phyloP scores from a whole-genome alignment of 2,888 invertebrate genomes.

The Endotricha flammealis region DNA sequence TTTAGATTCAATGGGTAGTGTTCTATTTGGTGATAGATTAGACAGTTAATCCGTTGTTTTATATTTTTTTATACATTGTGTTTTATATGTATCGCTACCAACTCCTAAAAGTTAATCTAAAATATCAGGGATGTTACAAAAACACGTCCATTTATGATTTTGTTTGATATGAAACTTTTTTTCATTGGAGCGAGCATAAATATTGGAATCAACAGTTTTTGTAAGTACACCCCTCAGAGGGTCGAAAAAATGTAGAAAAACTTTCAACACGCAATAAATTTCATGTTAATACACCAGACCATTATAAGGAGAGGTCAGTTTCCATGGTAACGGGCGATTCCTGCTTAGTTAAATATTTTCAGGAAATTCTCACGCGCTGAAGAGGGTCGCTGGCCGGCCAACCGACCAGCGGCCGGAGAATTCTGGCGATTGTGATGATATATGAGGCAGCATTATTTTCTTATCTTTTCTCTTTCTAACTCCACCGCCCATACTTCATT shows the following conservation, averaged over 20 bases:
- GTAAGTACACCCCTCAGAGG: background rate
- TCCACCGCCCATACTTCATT: constrained; percentile 73
- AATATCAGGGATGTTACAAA: background rate
- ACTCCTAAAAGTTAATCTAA: background rate
- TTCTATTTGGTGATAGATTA: too few species aligned
- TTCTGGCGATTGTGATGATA: constrained; percentile 76
- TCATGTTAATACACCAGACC: constrained; percentile 27
- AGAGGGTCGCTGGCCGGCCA: constrained; percentile 66
- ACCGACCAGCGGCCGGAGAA: constrained; percentile 57
- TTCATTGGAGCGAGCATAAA: constrained; percentile 1
- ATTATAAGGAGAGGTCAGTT: constrained; percentile 32
- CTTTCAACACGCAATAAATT: constrained; percentile 20
- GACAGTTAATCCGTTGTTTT: too few species aligned
- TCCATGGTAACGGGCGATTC: constrained; percentile 31
- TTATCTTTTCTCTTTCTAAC: constrained; percentile 76
- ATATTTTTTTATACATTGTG: too few species aligned
- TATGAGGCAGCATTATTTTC: constrained; percentile 76
- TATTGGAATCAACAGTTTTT: constrained; percentile 7
- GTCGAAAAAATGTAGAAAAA: constrained; percentile 6
- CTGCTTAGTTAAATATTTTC: constrained; percentile 65
- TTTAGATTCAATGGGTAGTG: too few species aligned
- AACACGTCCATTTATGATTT: constrained; percentile 4
- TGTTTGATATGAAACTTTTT: constrained; percentile 2
- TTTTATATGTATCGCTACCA: too few species aligned
- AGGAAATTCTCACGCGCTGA: constrained; percentile 55